Conservation (phyloP, 2,113 vertebrate species). For the Gasterosteus nipponicus region DNA sequence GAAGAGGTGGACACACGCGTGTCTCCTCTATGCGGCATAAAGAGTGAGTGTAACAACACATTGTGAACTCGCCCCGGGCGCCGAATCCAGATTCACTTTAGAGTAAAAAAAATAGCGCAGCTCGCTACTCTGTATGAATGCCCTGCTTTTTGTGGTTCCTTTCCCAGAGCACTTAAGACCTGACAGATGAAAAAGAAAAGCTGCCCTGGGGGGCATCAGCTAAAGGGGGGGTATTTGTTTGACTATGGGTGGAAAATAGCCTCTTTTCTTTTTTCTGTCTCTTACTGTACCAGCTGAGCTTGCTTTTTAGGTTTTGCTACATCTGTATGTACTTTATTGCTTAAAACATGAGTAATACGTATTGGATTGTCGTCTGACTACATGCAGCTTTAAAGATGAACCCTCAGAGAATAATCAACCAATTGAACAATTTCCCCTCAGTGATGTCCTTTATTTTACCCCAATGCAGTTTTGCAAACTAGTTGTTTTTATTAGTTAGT, state of each 20-base stretch:
- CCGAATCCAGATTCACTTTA: conserved; percentile 38
- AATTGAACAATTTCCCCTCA: no score
- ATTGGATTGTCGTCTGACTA: neutral
- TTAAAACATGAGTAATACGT: neutral
- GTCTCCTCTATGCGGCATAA: conserved; percentile 14
- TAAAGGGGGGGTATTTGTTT: conserved; percentile 36
- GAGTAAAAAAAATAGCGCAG: conserved; percentile 18
- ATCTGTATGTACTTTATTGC: neutral
- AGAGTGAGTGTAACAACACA: conserved; percentile 12
- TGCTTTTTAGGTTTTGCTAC: neutral
- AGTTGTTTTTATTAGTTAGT: no score
- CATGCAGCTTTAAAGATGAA: neutral
- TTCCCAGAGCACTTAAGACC: conserved; percentile 56
- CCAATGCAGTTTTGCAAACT: neutral
- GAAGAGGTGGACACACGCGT: conserved; percentile 26
- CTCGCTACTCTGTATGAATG: conserved; percentile 28
- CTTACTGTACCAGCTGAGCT: conserved; percentile 4
- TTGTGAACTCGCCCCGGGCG: conserved; percentile 16
- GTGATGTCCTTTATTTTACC: neutral
- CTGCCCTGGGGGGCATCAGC: conserved; percentile 32
- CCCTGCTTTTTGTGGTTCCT: conserved; percentile 47
- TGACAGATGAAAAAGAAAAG: conserved; percentile 49
- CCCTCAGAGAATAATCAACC: neutral
- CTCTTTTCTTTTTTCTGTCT: neutral
- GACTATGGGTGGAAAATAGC: conserved; percentile 19